These are phyloP conservation scores for Mellilla xanthometata DNA, from an alignment of 2,888 invertebrate genomes.

Conservation along the genomic window DNA sequence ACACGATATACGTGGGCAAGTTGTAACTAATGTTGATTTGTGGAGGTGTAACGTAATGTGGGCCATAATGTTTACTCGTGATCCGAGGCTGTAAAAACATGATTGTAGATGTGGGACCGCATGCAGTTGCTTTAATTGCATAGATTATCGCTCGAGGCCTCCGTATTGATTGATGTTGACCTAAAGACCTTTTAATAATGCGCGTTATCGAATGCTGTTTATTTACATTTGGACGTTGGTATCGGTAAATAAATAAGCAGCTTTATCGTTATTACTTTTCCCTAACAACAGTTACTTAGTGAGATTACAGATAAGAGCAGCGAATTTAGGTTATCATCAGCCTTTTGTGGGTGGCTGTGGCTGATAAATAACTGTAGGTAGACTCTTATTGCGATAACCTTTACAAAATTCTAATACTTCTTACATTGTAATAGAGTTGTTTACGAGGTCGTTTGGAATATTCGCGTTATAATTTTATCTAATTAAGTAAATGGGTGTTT, in stretches of 20 bases:
- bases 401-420: no score
- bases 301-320: no score
- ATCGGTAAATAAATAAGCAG: background rate
- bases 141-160: slow-evolving; percentile 37
- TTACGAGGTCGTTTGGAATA: no score
- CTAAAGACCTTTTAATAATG: slow-evolving; percentile 17
- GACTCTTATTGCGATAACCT: no score
- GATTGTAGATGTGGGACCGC: slow-evolving; percentile 35
- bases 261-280: background rate
- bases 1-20: slow-evolving; percentile 46
- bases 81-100: slow-evolving; percentile 57
- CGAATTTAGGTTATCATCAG: background rate
- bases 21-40: slow-evolving; percentile 54
- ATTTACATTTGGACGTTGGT: no score
- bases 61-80: slow-evolving; percentile 65
- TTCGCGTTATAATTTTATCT: no score
- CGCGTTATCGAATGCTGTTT: background rate
- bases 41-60: slow-evolving; percentile 59
- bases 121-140: slow-evolving; percentile 53
- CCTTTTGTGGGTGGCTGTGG: no score
- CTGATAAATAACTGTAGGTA: no score
- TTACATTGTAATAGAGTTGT: no score
- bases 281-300: slow-evolving; percentile 8
- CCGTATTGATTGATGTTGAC: slow-evolving; percentile 27
- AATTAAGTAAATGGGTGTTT: no score